Base-by-base conservation (phyloP, 2,888 invertebrate genomes). In the Halictus ligatus region DNA sequence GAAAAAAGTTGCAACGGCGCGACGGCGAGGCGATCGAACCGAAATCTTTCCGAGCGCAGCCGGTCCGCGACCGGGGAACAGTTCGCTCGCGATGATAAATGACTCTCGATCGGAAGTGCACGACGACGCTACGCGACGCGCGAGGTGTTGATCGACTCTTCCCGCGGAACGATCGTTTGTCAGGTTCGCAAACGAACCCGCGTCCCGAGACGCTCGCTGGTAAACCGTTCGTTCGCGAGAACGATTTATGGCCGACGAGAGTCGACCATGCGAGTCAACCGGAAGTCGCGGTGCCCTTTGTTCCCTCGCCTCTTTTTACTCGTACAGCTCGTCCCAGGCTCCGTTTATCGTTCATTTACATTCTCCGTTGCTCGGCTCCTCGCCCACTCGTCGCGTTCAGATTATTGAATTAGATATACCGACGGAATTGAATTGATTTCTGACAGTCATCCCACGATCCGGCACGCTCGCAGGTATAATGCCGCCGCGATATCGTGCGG, bases 351-450 rank as follows among this genome's bases (percentile, higher is more conserved):
- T 88, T 90, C 91, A 88, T 91, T 90, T 91, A 87, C 88, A 91
- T 91, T 91, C 84, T 73, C 73, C 78, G 72, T 89, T 84, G 84
- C 82, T 85, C 80, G 80, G 74, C 69, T 87, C 87, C 85, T 89
- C 88, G 86, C 88, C 89, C 90, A 91, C 89, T 86, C 91, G 84
- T 73, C 82, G 81, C 83, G 75, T 81, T 80, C 87, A 94, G 94
- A 94, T 94, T 92, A 94, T 94, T 93, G 91, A 93, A 94, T 94
- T 93, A 94, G 94, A 95, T 94, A 94, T 93, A 93, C 93, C 78
- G 77, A 72, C 50, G 83, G 90, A 91, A 91, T 92, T 92, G 93
- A 92, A 93, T 93, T 93, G 91, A 92, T 92, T 93, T 93, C 91
- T 81, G 92, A 92, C 84, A 92, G 94, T 94, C 94, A 93, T 88